These are phyloP conservation scores for Triplophysa yarkandensis DNA, from an alignment of 2,797 vertebrate species.

Conservation along the genomic window DNA sequence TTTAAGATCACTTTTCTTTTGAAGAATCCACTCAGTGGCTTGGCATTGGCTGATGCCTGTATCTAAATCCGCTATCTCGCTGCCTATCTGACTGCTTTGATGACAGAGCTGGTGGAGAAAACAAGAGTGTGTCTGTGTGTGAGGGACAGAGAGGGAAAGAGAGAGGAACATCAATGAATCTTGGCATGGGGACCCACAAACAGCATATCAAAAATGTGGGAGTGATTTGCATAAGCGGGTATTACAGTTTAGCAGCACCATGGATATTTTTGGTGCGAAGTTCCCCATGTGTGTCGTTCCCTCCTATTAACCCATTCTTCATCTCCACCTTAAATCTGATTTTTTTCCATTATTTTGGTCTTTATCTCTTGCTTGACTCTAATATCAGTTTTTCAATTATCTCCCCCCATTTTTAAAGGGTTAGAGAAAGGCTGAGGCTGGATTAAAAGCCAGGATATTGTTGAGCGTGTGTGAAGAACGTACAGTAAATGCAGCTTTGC, in stretches of 20 bases:
- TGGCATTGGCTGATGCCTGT: conserved; percentile 13
- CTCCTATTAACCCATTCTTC: conserved; percentile 15
- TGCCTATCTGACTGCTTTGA: conserved; percentile 37
- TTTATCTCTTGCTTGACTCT: conserved; percentile 70
- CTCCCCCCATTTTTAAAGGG: conserved; percentile 62
- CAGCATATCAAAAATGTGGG: conserved; percentile 59
- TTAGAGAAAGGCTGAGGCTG: conserved; percentile 67
- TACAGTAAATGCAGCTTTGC: conserved; percentile 11
- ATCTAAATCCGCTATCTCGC: conserved; percentile 37
- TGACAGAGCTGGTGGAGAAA: conserved; percentile 28
- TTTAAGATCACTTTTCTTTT: conserved; percentile 24
- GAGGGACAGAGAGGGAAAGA: not conserved
- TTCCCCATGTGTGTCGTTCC: conserved; percentile 36
- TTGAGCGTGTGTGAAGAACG: conserved; percentile 46
- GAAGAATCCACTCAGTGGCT: conserved; percentile 20
- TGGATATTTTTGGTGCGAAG: conserved; percentile 66
- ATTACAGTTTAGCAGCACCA: conserved; percentile 68
- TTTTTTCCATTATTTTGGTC: conserved; percentile 40
- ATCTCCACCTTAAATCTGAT: not conserved
- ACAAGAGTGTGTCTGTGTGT: conserved; percentile 1
- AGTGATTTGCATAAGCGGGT: conserved; percentile 75
- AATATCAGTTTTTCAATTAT: conserved; percentile 71
- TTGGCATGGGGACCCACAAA: conserved; percentile 34
- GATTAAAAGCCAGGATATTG: conserved; percentile 68
- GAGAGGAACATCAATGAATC: conserved; percentile 3